Conservation (phyloP, 2,113 vertebrate species). For the Murina feae region DNA sequence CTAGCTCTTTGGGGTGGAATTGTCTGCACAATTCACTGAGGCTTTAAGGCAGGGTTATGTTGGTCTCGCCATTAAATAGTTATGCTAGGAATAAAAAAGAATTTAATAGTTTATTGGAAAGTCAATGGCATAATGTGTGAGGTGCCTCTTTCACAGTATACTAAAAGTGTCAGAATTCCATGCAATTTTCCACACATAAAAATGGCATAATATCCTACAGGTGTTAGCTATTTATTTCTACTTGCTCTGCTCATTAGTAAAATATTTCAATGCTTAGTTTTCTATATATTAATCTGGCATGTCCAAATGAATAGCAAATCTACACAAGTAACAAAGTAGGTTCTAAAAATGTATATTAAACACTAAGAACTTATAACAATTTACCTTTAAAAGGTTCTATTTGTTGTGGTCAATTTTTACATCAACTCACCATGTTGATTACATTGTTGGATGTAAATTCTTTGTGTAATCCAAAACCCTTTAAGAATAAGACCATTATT, state of each 20-base stretch:
- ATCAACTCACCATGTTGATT: not conserved
- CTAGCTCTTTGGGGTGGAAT: not conserved
- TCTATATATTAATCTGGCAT: slow-evolving; percentile 24
- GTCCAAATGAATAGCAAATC: not conserved
- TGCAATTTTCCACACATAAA: slow-evolving; percentile 66
- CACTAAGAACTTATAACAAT: not conserved
- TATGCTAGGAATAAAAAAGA: slow-evolving; percentile 67
- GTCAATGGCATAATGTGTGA: slow-evolving; percentile 70
- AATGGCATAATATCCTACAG: slow-evolving; percentile 64
- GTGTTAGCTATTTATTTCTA: slow-evolving; percentile 49
- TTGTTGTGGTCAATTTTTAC: not conserved
- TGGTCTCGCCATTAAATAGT: slow-evolving; percentile 62
- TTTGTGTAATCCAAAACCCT: not conserved
- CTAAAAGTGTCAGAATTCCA: slow-evolving; percentile 69
- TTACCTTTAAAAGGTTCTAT: not conserved
- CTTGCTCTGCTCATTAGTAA: slow-evolving; percentile 55
- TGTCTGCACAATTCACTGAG: slow-evolving; percentile 48
- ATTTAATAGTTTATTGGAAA: slow-evolving; percentile 75
- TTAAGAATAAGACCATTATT: not conserved
- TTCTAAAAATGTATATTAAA: not conserved
- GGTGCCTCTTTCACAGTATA: slow-evolving; percentile 59
- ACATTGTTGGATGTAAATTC: not conserved
- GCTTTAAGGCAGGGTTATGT: slow-evolving; percentile 52
- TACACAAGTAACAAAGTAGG: not conserved
- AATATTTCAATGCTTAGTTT: slow-evolving; percentile 32